A percentile compares a stretch with the other conserved stretches of the same genome.
These are phyloP conservation scores for Propithecus coquereli DNA, from an alignment of 2,113 vertebrate genomes.

Conservation along the genomic window DNA sequence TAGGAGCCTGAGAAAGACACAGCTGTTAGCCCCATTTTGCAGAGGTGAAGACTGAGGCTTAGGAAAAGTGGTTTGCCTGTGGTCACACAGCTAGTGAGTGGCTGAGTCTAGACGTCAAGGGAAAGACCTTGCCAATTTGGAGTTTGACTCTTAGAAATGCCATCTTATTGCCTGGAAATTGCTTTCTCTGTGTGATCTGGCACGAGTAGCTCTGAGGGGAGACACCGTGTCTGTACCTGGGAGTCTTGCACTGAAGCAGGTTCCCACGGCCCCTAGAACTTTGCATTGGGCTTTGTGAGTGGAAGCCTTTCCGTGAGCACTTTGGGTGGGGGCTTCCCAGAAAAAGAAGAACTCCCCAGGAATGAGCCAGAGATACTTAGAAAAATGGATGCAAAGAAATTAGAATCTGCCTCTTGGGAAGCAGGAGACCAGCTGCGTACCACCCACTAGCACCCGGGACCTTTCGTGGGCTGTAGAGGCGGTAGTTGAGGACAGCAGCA, in stretches of 20 bases:
- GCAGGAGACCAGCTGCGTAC: not conserved
- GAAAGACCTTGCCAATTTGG: not conserved
- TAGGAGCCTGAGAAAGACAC: accelerated
- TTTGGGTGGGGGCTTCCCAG: not conserved
- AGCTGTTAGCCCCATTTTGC: not conserved
- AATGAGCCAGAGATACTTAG: not conserved
- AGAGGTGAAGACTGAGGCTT: not conserved
- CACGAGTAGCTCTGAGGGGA: not conserved
- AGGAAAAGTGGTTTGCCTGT: not conserved
- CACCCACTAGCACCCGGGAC: not conserved
- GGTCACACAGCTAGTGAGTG: not conserved
- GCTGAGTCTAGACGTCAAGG: not conserved
- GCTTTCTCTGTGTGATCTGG: not conserved
- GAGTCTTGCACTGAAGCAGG: not conserved
- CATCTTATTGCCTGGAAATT: not conserved
- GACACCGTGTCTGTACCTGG: accelerated
- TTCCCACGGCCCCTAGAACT: not conserved
- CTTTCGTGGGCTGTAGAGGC: not conserved
- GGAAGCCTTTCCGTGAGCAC: not conserved
- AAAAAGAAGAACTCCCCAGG: not conserved
- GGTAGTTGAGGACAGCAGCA: not conserved
- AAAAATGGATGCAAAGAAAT: not conserved
- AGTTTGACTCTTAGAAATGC: not conserved
- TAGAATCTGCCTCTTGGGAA: not conserved
- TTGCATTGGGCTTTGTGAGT: not conserved